Conservation (phyloP, 1,140 invertebrate genomes). For the Drosophila serrata region DNA sequence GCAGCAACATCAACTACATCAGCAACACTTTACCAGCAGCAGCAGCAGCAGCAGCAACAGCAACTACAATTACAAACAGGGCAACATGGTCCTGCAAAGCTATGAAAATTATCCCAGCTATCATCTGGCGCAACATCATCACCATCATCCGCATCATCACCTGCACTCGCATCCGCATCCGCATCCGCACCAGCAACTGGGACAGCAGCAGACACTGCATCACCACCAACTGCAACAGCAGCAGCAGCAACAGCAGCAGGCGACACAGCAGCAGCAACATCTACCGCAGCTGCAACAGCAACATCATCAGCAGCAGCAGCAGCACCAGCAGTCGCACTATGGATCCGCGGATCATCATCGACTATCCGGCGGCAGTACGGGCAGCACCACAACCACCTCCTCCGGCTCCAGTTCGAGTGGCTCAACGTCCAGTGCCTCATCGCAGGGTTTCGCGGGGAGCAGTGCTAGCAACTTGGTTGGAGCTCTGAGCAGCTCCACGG, state of each 20-base stretch:
- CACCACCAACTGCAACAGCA: constrained; percentile 48
- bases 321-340: constrained; percentile 44
- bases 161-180: constrained; percentile 43
- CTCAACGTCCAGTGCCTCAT: constrained; percentile 64
- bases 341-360: constrained; percentile 61
- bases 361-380: constrained; percentile 79
- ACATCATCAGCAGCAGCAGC: constrained; percentile 42
- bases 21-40: constrained; percentile 22
- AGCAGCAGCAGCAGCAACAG: constrained; percentile 41
- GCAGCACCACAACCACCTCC: constrained; percentile 74
- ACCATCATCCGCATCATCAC: constrained; percentile 45
- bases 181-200: constrained; percentile 42
- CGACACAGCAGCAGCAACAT: constrained; percentile 47
- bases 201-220: constrained; percentile 46
- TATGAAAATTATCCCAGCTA: constrained; percentile 79
- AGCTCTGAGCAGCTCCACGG: constrained; percentile 69
- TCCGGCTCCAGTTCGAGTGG: constrained; percentile 70
- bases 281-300: constrained; percentile 45
- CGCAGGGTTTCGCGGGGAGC: constrained; percentile 48
- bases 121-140: constrained; percentile 69
- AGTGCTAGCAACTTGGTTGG: constrained; percentile 53
- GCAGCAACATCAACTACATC: constrained; percentile 30
- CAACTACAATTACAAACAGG: constrained; percentile 45
- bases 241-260: constrained; percentile 24
- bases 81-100: constrained; percentile 76